Conservation (phyloP, 2,113 vertebrate species). For the Bambusicola thoracicus region DNA sequence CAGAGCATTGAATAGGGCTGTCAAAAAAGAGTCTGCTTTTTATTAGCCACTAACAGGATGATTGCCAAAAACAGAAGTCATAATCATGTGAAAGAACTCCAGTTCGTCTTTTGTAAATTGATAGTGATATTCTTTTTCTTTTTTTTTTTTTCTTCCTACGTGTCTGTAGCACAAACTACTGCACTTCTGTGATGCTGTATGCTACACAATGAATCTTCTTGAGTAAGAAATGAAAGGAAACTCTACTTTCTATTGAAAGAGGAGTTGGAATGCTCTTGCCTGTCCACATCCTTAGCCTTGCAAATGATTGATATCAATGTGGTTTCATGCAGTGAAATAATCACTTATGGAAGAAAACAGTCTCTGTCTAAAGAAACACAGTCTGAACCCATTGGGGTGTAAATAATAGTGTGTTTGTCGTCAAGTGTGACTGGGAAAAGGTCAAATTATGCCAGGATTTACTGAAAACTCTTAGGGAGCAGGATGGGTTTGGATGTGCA, state of each 20-base stretch:
- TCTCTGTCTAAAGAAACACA: neutral
- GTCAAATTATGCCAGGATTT: neutral
- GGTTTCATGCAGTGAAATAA: constrained; percentile 1
- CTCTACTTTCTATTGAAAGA: neutral
- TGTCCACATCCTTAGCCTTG: constrained; percentile 2
- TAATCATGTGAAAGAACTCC: neutral
- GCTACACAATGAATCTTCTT: neutral
- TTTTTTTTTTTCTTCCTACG: neutral
- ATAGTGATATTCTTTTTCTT: neutral
- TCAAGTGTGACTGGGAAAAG: neutral
- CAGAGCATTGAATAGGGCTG: neutral
- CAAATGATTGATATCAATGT: constrained; percentile 21
- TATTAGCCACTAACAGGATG: neutral
- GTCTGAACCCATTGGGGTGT: neutral
- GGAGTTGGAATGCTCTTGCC: neutral
- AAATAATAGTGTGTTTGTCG: constrained; percentile 10
- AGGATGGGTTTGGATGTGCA: neutral
- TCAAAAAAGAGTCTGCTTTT: neutral
- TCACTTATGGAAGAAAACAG: neutral
- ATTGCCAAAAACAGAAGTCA: constrained; percentile 18
- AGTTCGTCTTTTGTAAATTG: neutral
- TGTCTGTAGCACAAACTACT: neutral
- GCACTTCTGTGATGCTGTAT: neutral
- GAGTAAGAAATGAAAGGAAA: neutral
- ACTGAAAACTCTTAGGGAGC: neutral